These are phyloP conservation scores for Tetragnatha montana DNA, from an alignment of 2,888 invertebrate genomes.

Conservation along the genomic window DNA sequence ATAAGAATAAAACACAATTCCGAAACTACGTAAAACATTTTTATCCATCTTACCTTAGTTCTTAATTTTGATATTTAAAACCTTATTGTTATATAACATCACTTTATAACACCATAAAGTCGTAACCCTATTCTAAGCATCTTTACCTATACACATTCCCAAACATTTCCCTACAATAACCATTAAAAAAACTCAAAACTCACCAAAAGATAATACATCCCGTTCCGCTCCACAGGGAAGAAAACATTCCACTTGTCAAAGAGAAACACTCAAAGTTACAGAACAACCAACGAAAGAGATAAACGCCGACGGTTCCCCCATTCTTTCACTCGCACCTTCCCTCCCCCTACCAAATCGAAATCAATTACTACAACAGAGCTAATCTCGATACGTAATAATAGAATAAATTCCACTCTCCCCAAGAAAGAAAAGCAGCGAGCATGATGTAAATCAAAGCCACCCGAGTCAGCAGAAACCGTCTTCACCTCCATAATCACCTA, in stretches of 20 bases:
- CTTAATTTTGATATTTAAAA: too few relatives aligned
- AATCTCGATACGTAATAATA: not conserved
- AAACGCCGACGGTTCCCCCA: too few relatives aligned
- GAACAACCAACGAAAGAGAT: too few relatives aligned
- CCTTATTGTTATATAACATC: too few relatives aligned
- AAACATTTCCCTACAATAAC: not conserved
- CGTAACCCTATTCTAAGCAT: too few relatives aligned
- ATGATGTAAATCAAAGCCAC: not conserved
- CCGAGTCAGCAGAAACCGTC: conserved; percentile 1
- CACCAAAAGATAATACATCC: not conserved
- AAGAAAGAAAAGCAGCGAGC: not conserved
- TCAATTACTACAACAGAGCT: not conserved
- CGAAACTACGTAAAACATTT: too few relatives aligned
- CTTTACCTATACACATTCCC: too few relatives aligned
- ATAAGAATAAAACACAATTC: too few relatives aligned
- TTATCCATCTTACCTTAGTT: too few relatives aligned
- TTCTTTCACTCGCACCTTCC: not conserved
- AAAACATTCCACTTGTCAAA: too few relatives aligned
- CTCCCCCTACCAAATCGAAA: not conserved
- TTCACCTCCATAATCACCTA: not conserved
- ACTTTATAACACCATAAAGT: too few relatives aligned
- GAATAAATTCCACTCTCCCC: not conserved
- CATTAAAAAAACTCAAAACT: not conserved
- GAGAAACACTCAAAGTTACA: too few relatives aligned
- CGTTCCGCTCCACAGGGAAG: not conserved